A percentile compares a stretch with the other conserved stretches of the same genome.
phyloP scores from a whole-genome alignment of 2,797 vertebrate species.

The Columba guinea region DNA sequence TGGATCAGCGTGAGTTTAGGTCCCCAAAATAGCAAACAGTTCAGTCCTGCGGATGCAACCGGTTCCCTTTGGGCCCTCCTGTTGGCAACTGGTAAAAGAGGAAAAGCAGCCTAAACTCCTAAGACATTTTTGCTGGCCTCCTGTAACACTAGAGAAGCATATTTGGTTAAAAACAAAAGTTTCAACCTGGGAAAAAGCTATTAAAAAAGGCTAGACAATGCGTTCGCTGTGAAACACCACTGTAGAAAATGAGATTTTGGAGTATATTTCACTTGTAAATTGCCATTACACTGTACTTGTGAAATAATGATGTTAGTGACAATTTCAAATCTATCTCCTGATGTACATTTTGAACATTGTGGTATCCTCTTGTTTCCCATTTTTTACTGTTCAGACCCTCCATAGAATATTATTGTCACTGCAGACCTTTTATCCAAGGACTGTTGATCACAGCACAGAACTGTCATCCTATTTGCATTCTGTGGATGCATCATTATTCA shows the following conservation, averaged over 20 bases:
- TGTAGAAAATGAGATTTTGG: background rate
- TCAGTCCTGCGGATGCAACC: background rate
- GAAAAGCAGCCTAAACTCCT: background rate
- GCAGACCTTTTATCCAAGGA: conserved; percentile 87
- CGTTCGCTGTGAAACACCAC: background rate
- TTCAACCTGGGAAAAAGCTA: background rate
- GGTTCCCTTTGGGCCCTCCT: background rate
- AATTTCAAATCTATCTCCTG: conserved; percentile 53
- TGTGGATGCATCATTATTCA: conserved; percentile 97
- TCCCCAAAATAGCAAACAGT: background rate
- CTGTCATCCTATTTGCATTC: conserved; percentile 93
- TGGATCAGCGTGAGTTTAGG: background rate
- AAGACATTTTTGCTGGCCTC: background rate
- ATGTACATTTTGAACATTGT: conserved; percentile 57
- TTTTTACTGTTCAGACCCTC: conserved; percentile 76
- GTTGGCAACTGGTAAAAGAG: background rate
- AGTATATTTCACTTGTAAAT: conserved; percentile 49
- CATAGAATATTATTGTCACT: conserved; percentile 63
- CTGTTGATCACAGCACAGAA: conserved; percentile 91
- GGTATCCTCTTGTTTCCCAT: conserved; percentile 66
- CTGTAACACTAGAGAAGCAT: background rate
- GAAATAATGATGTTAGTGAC: conserved; percentile 54
- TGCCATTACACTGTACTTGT: background rate
- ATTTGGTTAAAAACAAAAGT: conserved; percentile 6
- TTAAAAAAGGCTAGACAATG: background rate